Evolutionary conservation across 2,113 vertebrate species (phyloP).

Genomic region (Solea solea): DNA sequence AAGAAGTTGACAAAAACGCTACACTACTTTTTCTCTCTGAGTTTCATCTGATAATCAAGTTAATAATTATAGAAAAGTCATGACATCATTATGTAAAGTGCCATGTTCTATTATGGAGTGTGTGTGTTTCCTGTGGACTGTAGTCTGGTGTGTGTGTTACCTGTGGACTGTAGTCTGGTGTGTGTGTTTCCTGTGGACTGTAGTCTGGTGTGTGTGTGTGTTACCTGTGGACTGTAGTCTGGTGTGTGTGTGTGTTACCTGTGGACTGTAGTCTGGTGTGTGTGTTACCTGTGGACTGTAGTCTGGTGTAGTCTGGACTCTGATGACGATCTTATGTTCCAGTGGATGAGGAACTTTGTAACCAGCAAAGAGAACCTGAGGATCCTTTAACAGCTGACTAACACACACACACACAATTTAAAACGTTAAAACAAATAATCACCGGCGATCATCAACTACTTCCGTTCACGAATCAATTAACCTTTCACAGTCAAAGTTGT

Average conservation of each 20-base stretch:
- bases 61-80: too few relatives aligned
- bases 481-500: neutral
- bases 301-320: constrained; percentile 77
- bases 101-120: neutral
- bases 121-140: constrained; percentile 7
- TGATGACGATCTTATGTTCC: constrained; percentile 78
- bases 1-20: too few relatives aligned
- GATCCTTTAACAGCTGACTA: constrained; percentile 77
- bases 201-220: constrained; percentile 20
- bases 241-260: constrained; percentile 1
- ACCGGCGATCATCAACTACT: too few relatives aligned
- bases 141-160: neutral
- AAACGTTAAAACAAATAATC: too few relatives aligned
- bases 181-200: constrained; percentile 69
- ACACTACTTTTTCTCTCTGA: neutral
- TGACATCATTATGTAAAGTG: too few relatives aligned
- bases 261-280: neutral
- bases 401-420: neutral
- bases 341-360: constrained; percentile 79
- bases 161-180: constrained; percentile 9
- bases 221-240: constrained; percentile 71
- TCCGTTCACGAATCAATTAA: too few relatives aligned
- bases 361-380: constrained; percentile 77
- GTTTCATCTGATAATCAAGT: too few relatives aligned
- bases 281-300: constrained; percentile 23